These are phyloP conservation scores for Halichoeres trimaculatus DNA, from an alignment of 2,113 vertebrate genomes.

Conservation along the genomic window DNA sequence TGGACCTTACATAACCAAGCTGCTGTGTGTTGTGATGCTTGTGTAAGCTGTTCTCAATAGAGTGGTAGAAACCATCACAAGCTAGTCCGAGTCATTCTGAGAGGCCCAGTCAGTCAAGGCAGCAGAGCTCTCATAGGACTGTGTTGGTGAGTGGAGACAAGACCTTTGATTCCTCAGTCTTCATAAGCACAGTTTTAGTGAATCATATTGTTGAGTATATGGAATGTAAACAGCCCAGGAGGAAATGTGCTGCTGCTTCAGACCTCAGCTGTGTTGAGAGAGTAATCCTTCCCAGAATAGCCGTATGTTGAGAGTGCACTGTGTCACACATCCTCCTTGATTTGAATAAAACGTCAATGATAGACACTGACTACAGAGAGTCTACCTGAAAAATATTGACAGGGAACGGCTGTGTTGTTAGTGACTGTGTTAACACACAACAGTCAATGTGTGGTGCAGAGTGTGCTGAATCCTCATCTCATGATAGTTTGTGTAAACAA, in stretches of 20 bases:
- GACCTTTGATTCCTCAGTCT: slow-evolving; percentile 5
- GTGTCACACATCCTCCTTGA: neutral
- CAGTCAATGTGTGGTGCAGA: neutral
- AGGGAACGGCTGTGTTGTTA: neutral
- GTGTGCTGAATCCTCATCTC: slow-evolving; percentile 1
- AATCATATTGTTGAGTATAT: neutral
- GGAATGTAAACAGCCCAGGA: slow-evolving; percentile 31
- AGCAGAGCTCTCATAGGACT: neutral
- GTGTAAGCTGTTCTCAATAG: slow-evolving; percentile 64
- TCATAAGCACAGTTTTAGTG: slow-evolving; percentile 1
- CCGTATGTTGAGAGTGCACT: neutral
- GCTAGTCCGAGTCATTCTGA: slow-evolving; percentile 8
- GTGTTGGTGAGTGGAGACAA: slow-evolving; percentile 9
- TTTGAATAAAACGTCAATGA: neutral
- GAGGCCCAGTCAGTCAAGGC: slow-evolving; percentile 12
- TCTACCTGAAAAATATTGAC: neutral
- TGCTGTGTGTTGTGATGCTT: slow-evolving; percentile 65
- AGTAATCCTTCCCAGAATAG: slow-evolving; percentile 14
- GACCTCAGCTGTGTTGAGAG: neutral
- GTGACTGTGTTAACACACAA: neutral
- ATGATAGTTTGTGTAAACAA: neutral
- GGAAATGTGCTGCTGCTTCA: neutral
- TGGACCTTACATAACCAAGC: slow-evolving; percentile 74
- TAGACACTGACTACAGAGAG: slow-evolving; percentile 13
- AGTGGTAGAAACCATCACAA: slow-evolving; percentile 32